Conservation (phyloP, 2,888 invertebrate genomes). For the Dolichomitus sp. region DNA sequence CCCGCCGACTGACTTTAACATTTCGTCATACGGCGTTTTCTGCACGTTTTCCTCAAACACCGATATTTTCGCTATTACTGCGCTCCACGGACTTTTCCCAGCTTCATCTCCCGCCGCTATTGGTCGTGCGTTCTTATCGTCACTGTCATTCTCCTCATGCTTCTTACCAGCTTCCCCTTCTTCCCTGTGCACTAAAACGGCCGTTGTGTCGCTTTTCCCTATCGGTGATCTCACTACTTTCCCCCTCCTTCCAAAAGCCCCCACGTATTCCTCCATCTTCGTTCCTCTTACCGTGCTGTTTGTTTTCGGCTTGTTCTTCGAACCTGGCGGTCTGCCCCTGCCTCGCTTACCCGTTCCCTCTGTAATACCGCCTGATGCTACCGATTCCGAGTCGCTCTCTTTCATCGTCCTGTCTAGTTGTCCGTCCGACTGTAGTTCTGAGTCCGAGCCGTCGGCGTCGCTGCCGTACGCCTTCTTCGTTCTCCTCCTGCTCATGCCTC, state of each 20-base stretch:
- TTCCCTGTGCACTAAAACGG: neutral
- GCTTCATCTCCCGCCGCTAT: neutral
- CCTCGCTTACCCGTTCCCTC: too few relatives aligned
- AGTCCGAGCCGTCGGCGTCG: too few relatives aligned
- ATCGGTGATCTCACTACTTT: neutral
- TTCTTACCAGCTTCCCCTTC: too few relatives aligned
- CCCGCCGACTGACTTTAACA: neutral
- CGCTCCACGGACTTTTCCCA: neutral
- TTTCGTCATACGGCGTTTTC: neutral
- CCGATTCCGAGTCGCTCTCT: too few relatives aligned
- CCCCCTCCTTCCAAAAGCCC: neutral
- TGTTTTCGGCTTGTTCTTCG: neutral
- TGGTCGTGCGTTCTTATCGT: too few relatives aligned
- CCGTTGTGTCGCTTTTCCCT: neutral
- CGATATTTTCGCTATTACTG: neutral
- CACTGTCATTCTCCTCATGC: too few relatives aligned
- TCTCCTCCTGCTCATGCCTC: too few relatives aligned
- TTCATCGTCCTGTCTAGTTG: too few relatives aligned
- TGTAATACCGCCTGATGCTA: too few relatives aligned
- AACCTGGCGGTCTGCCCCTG: neutral
- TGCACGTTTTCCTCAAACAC: neutral
- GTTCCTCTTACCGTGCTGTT: neutral
- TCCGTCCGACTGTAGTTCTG: too few relatives aligned
- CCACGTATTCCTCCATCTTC: conserved; percentile 2
- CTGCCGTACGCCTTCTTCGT: too few relatives aligned